These are phyloP conservation scores for Ips typographus DNA, from an alignment of 1,140 invertebrate genomes.

Conservation along the genomic window DNA sequence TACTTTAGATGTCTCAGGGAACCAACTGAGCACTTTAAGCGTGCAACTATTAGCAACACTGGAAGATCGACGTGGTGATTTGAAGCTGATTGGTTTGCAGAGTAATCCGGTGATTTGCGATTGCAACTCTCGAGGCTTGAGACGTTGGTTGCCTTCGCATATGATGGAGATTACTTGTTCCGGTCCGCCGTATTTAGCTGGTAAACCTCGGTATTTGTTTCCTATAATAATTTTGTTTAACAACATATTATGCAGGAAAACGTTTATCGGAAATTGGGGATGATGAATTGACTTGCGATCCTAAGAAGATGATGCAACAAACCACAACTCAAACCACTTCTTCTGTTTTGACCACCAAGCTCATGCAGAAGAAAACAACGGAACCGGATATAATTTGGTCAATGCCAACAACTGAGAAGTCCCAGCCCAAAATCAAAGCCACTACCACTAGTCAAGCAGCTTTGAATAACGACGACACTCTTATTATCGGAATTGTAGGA, in stretches of 20 bases:
- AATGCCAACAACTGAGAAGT: conserved; percentile 61
- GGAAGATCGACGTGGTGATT: conserved; percentile 74
- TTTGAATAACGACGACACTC: conserved; percentile 81
- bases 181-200: conserved; percentile 67
- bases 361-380: conserved; percentile 60
- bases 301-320: conserved; percentile 57
- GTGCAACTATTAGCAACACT: conserved; percentile 75
- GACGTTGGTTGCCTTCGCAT: conserved; percentile 71
- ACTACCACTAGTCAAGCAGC: conserved; percentile 60
- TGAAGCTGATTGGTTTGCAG: conserved; percentile 70
- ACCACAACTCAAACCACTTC: conserved; percentile 50
- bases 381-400: conserved; percentile 89
- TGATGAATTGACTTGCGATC: conserved; percentile 76
- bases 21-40: conserved; percentile 71
- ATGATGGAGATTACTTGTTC: conserved; percentile 65
- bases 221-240: not conserved
- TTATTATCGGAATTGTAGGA: conserved; percentile 90
- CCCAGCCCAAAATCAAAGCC: conserved; percentile 55
- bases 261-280: conserved; percentile 73
- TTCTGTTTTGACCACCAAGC: conserved; percentile 52
- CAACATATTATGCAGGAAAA: conserved; percentile 50
- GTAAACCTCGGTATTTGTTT: conserved; percentile 43
- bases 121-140: conserved; percentile 76
- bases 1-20: conserved; percentile 74
- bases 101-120: conserved; percentile 83